Evolutionary conservation across 2,113 vertebrate genomes (phyloP), one percentile per base, ranked within the genome.

Genomic region (Lycocorax pyrrhopterus): DNA sequence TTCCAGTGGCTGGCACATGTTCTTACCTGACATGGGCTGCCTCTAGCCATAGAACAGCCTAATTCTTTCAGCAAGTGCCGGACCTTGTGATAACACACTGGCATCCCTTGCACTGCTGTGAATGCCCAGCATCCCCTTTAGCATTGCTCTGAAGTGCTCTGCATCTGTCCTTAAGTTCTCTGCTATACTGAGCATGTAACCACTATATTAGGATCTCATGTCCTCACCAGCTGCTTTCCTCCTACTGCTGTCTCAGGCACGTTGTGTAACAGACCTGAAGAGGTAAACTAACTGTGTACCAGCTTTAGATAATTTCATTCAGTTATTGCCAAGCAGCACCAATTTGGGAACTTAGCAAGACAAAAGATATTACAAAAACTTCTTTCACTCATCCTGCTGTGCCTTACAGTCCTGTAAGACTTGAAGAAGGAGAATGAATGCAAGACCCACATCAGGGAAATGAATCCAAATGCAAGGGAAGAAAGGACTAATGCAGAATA

Each of bases 211-310:
- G 69, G 69, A 47, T 89, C 77, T 92, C 56, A 15, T 60, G 77
- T 89, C 81, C 69, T 92, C 13, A 3, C 39, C 89, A 93, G 49
- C 69, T 95, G 91, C 66, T 91, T 78, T 81, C 43, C 23, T 93
- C 35, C 77, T n/a, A 1, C 66, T 87, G 41, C 66, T 1, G 1
- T 83, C 47, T 77, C 56, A 56, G 63, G 27, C 64, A 51, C 0
- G 1, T 93, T 94, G 73, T 89, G 60, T 95, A 92, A 94, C 90
- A 75, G 64, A 86, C 25, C 79, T 46, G 25, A 88, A 74, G 85
- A 90, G 73, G 47, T 90, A 88, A 93, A 90, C 27, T 84, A 30
- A 55, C 35, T n/a, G n/a, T 67, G 32, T 90, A 56, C 37, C 56
- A 78, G 59, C 47, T 30, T 93, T 60, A 86, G 39, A 49, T 73